Evolutionary conservation across 1,140 invertebrate species (phyloP), one percentile per base, ranked within the genome.

Genomic region (Colletes latitarsis): DNA sequence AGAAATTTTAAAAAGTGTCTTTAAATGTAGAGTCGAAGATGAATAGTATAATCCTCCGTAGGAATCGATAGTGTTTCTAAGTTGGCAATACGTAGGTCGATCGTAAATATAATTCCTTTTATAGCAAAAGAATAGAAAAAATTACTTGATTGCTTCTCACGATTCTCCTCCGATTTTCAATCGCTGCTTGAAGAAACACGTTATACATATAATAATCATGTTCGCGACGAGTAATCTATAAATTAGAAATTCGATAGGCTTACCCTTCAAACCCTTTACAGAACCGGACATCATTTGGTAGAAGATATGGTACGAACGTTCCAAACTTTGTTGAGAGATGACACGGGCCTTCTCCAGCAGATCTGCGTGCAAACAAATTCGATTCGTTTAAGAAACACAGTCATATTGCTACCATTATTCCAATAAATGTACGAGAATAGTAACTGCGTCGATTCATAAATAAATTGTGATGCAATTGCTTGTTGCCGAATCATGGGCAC

Each of bases 261-360:
- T 96, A 98, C 98, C 96, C 95, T 98, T 99, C 79, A 99, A 94
- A 86, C 95, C 96, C 57, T 95, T 88, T 60, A 99, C 97, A 83
- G 97, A 95, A 83, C 97, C 98, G 89, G 99, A 99, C 97, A 99
- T 99, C 92, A 99, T 97, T 94, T 99, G 99, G 96, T 99, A 99
- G 98, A 99, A 99, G 94, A 99, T 99, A 94, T 99, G 99, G 96
- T 99, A 99, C 88, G 99, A 99, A 94, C 99, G 97, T 95, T 99
- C 99, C 88, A 99, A 95, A 84, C 97, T 92, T 93, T 99, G 98
- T 95, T 99, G 99, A 91, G 98, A 99, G 94, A 99, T 99, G 94
- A 99, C 99, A 97, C 99, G 98, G 94, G 99, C 99, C 94, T 99
- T 99, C 95, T 99, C 99, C 92, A 99, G 95, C 95, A 99, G 95